Evolutionary conservation across 2,888 invertebrate genomes (phyloP), one percentile per base, ranked within the genome.

Genomic region (Andrena trimmerana): DNA sequence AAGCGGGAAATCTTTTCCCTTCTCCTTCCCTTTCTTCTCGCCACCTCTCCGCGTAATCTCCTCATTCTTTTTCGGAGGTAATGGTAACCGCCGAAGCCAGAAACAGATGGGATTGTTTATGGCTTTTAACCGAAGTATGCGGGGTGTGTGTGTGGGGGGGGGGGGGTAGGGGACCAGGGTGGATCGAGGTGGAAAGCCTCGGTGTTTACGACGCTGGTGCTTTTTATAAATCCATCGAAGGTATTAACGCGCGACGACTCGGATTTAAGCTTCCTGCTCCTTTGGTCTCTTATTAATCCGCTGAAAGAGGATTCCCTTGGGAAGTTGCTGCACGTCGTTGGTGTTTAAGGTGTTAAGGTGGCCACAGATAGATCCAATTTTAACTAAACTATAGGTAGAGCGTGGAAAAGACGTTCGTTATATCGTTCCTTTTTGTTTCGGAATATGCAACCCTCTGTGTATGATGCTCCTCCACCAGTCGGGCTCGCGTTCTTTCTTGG

Each of bases 31-130:
- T 8, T 27, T 20, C 50, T 60, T n/a, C 10, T 8, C 36, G 24
- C 13, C 16, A 6, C 29, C 13, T 29, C 20, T 4, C 13, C 42
- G 42, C 42, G 16, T 16, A 42, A 42, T 42, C 42, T 16, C 5
- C 13, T 42, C 1, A 16, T 4, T 29, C 5, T 66, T 33, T 52
- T 42, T 10, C 59, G 36, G 63, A 27, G 74, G 70, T 73, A 80
- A 75, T 27, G 31, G 76, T 59, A 69, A 60, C 59, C 52, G 68
- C 65, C 68, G 59, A 36, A 57, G 57, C 60, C 54, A 42, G 62
- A 70, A 70, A 71, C 66, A 27, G 66, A 79, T 80, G 66, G 59
- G 54, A 80, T 76, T 71, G 62, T 76, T 81, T 83, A 81, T 60
- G 57, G 42, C 72, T 76, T 69, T 81, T 65, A 42, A 68, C 48